A percentile compares a stretch with the other conserved stretches of the same genome.
Evolutionary conservation across 2,888 invertebrate species (phyloP).

Genomic region (Andrena dorsata): DNA sequence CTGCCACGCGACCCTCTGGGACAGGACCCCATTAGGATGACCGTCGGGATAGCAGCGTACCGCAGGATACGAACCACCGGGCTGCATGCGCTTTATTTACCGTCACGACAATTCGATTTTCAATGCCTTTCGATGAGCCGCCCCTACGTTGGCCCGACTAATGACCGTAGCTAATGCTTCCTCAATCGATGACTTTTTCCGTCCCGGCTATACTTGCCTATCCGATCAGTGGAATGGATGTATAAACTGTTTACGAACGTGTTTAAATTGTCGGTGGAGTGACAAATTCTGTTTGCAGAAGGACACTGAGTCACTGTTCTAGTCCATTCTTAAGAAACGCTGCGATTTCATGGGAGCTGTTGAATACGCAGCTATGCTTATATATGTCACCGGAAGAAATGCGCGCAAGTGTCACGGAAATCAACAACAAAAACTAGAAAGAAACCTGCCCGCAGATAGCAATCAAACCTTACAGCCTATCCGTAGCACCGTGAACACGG

Average conservation of each 20-base stretch:
- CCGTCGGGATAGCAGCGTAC: slow-evolving; percentile 57
- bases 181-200: slow-evolving; percentile 41
- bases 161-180: slow-evolving; percentile 68
- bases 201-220: slow-evolving; percentile 20
- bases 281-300: neutral
- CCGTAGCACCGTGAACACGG: slow-evolving; percentile 28
- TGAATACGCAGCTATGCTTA: neutral
- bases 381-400: slow-evolving; percentile 40
- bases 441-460: slow-evolving; percentile 24
- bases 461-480: slow-evolving; percentile 27
- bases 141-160: slow-evolving; percentile 13
- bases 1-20: slow-evolving; percentile 67
- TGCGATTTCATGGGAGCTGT: neutral
- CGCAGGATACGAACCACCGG: slow-evolving; percentile 57
- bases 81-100: slow-evolving; percentile 46
- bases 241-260: neutral
- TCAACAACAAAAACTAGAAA: slow-evolving; percentile 14
- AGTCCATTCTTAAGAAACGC: too few relatives aligned
- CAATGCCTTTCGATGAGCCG: slow-evolving; percentile 42
- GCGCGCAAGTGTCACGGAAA: slow-evolving; percentile 34
- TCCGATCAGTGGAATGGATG: neutral
- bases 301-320: neutral
- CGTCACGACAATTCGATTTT: slow-evolving; percentile 65
- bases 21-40: slow-evolving; percentile 65
- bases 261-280: neutral